Conservation (phyloP, 2,888 invertebrate genomes). For the Cerastis leucographa region DNA sequence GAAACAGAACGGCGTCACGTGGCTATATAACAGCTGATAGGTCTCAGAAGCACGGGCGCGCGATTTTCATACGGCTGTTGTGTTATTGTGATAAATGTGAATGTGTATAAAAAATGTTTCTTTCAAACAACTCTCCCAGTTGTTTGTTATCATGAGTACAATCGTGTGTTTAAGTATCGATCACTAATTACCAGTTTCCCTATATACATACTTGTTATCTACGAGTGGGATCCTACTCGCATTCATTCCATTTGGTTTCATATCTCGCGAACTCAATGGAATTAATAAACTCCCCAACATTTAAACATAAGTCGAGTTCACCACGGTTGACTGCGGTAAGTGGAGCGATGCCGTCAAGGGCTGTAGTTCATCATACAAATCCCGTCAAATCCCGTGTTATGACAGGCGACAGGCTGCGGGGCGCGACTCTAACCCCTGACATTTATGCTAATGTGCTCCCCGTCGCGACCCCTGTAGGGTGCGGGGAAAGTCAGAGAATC, state of each 20-base stretch:
- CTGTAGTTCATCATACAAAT: slow-evolving; percentile 43
- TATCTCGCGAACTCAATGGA: not conserved
- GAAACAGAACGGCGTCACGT: too few species aligned
- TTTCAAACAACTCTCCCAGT: too few species aligned
- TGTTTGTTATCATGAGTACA: too few species aligned
- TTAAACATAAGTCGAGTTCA: not conserved
- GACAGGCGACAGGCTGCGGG: slow-evolving; percentile 37
- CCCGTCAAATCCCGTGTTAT: slow-evolving; percentile 45
- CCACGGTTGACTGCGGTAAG: not conserved
- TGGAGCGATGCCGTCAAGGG: slow-evolving; percentile 22
- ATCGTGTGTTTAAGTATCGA: too few species aligned
- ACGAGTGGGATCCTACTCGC: not conserved
- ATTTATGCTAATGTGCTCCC: slow-evolving; percentile 63
- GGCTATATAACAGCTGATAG: too few species aligned
- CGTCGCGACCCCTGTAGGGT: slow-evolving; percentile 28
- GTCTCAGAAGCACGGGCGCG: too few species aligned
- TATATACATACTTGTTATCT: too few species aligned
- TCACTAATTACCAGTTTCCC: too few species aligned
- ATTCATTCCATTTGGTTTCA: not conserved
- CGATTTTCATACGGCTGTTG: too few species aligned
- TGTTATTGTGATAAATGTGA: too few species aligned
- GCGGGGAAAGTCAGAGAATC: not conserved
- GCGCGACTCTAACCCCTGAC: slow-evolving; percentile 54
- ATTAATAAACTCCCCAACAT: not conserved
- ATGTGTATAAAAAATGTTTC: too few species aligned